Base-by-base conservation (phyloP, 2,797 vertebrate genomes). In the Galagoides demidoff region DNA sequence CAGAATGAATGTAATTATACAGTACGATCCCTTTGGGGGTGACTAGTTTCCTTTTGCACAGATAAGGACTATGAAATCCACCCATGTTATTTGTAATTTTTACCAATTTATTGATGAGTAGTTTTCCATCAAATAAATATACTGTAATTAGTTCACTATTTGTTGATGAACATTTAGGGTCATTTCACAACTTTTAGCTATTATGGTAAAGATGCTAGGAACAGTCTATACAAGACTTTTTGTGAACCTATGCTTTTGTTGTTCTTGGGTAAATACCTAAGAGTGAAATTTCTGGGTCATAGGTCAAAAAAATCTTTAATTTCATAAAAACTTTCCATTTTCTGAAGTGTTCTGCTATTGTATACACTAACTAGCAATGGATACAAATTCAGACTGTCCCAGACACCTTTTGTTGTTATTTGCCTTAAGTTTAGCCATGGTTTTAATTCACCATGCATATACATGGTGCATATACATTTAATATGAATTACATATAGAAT, bases 401-500 rank as follows among this genome's bases (percentile, higher is more conserved):
- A 8, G 3, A 82, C n/a, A 55, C 13, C 49, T 16, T 52, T 52
- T 16, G 13, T 45, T 66, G 7, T 23, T 88, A 23, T 27, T 84
- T 55, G 29, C 45, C 61, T 64, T 68, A 20, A 81, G 25, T 92
- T n/a, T 61, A 52, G 27, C 57, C 61, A 55, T 37, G 37, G 29
- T 39, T 77, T 89, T 76, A 63, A 78, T 39, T 52, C 25, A 43
- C 31, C 19, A 9, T 45, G 37, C 3, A 29, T 25, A 11, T 39
- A 27, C 25, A 63, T 83, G n/a, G n/a, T 45, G 37, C 3, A 29
- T 25, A 11, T 39, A 27, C 25, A 63, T 83, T 68, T 76, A 90
- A 89, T 49, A 73, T 83, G 39, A 89, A 39, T 89, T 45, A 79
- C 37, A 97, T 59, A 64, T 37, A 85, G 55, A 74, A 31, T 20